Evolutionary conservation across 2,113 vertebrate species (phyloP), one percentile per base, ranked within the genome.

Genomic region (Hiodon tergisus): DNA sequence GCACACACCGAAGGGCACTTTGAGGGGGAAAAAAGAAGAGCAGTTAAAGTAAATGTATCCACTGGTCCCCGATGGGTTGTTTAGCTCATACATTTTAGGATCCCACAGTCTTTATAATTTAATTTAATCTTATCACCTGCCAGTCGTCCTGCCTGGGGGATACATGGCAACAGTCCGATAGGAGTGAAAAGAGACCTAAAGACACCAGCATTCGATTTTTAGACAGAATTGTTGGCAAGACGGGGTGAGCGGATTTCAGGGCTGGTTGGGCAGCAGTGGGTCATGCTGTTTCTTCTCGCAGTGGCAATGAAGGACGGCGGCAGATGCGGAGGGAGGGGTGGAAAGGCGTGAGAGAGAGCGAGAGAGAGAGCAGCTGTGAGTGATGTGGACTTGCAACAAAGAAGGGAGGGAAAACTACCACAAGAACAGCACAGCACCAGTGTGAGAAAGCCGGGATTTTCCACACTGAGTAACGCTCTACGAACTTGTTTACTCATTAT

Each of bases 171-270:
- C 31, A 31, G 31, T 31, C 31, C 31, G 31, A 31, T 31, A 31
- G 31, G 31, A 31, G 31, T 31, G 31, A 31, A 31, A 31, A 1
- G 31, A 31, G 31, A 31, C 31, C 31, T 1, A 31, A 31, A 31
- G 31, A 31, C 31, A 31, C 31, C 31, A 31, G 31, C 0, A 31
- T 31, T 31, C 0, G 31, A 31, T 31, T 31, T 31, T 31, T 31
- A 31, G 31, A 31, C 31, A 31, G 31, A 31, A 31, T 31, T 31
- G 31, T 31, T 31, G 31, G 31, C 54, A 7, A 10, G 54, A 5
- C 5, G 51, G 0, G 5, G 72, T 14, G n/a, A 7, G 31, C 50
- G 58, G 72, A 74, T 67, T 74, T 74, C 72, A 74, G 48, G 51
- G 72, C 61, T 74, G 17, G 17, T 46, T 65, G 59, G 59, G 59